phyloP scores from a whole-genome alignment of 2,888 invertebrate species.

The Leptinotarsa rubiginosa region DNA sequence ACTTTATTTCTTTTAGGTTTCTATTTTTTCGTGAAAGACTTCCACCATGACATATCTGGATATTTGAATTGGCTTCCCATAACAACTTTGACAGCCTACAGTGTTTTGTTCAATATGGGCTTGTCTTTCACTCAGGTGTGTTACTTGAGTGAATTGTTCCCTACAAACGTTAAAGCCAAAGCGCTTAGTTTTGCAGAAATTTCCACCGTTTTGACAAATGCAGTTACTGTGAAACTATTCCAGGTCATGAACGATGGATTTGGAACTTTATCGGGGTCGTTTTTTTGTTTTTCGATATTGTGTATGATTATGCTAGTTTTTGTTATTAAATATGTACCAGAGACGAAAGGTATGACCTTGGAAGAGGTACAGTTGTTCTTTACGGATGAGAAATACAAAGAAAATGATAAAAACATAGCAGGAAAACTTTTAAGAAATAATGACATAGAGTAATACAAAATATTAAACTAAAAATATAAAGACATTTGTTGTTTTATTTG shows the following conservation, averaged over 20 bases:
- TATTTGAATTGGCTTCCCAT: conserved; percentile 61
- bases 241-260: conserved; percentile 69
- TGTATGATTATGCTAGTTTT: conserved; percentile 74
- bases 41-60: conserved; percentile 48
- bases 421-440: neutral
- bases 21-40: conserved; percentile 66
- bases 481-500: too few relatives aligned
- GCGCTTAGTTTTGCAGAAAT: conserved; percentile 71
- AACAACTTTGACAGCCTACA: conserved; percentile 66
- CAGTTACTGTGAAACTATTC: conserved; percentile 67
- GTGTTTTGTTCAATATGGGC: conserved; percentile 68
- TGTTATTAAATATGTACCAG: conserved; percentile 73
- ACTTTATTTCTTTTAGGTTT: conserved; percentile 65
- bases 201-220: conserved; percentile 67
- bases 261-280: conserved; percentile 72
- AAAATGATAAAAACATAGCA: neutral
- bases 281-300: conserved; percentile 74
- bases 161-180: conserved; percentile 70
- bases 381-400: conserved; percentile 59
- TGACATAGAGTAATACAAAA: neutral
- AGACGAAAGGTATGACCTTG: conserved; percentile 79
- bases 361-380: conserved; percentile 76
- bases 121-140: conserved; percentile 39
- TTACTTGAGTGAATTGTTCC: conserved; percentile 68
- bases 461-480: neutral